Evolutionary conservation across 2,797 vertebrate species (phyloP).

Genomic region (Spea hammondii): DNA sequence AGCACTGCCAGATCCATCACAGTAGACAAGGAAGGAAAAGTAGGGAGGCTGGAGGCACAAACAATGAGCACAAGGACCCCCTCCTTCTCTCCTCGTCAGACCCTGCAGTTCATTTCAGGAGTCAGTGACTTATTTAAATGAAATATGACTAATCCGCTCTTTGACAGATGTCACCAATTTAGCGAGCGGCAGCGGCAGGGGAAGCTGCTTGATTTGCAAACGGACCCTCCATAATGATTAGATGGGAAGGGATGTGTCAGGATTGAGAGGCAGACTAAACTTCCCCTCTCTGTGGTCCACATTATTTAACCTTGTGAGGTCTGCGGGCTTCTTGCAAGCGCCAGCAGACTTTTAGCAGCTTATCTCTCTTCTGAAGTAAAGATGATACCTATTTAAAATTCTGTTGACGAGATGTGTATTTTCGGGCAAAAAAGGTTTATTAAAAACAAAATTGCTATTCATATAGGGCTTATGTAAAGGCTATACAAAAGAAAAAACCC

Average conservation of each 20-base stretch:
- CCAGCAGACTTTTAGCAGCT: no score
- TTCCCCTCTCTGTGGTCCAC: conserved; percentile 33
- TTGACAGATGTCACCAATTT: conserved; percentile 54
- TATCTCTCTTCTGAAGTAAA: no score
- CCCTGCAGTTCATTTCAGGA: conserved; percentile 50
- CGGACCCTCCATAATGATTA: conserved; percentile 45
- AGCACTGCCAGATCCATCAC: conserved; percentile 46
- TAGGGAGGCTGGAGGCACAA: conserved; percentile 52
- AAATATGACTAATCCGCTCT: conserved; percentile 54
- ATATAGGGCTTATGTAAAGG: no score
- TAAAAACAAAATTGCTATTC: no score
- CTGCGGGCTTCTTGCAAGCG: conserved; percentile 19
- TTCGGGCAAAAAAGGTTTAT: no score
- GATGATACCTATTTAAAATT: no score
- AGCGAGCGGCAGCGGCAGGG: conserved; percentile 48
- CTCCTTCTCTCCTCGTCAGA: conserved; percentile 34
- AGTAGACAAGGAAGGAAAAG: conserved; percentile 49
- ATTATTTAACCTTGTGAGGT: conserved; percentile 48
- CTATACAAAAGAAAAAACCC: no score
- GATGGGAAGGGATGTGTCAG: conserved; percentile 40
- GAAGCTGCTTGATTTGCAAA: conserved; percentile 46
- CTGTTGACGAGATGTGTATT: no score
- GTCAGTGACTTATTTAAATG: conserved; percentile 54
- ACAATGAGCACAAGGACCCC: conserved; percentile 40
- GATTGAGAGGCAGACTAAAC: conserved; percentile 45